These are phyloP conservation scores for Spheniscus humboldti DNA, from an alignment of 2,797 vertebrate species.

Conservation along the genomic window DNA sequence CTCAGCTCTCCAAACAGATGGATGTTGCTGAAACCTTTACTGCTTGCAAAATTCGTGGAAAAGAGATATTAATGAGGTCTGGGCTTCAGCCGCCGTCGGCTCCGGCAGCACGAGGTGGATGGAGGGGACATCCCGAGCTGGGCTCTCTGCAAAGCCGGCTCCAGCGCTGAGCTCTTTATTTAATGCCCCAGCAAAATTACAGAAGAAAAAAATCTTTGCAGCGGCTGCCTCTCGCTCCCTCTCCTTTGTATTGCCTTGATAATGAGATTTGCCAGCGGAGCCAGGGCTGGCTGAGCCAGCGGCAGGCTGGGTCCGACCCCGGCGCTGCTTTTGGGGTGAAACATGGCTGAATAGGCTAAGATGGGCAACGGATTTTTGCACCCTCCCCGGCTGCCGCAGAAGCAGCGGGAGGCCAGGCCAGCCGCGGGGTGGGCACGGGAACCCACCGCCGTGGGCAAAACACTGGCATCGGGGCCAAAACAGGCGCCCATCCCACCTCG, in stretches of 20 bases:
- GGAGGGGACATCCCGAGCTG: not conserved
- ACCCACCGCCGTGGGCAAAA: accelerated
- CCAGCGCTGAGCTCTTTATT: not conserved
- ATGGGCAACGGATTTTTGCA: too few species aligned
- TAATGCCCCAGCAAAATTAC: not conserved
- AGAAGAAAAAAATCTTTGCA: not conserved
- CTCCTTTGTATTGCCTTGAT: accelerated
- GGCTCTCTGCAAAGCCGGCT: not conserved
- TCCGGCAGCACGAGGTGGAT: not conserved
- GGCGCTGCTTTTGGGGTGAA: not conserved
- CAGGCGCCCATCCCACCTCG: not conserved
- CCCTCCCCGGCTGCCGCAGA: accelerated
- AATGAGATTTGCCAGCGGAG: accelerated
- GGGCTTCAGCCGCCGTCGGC: accelerated
- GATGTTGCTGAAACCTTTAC: not conserved
- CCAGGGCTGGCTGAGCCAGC: not conserved
- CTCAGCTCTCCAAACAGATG: not conserved
- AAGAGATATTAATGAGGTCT: not conserved
- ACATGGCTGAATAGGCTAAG: not conserved
- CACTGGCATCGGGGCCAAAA: accelerated
- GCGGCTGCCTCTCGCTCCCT: not conserved
- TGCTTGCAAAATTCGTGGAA: not conserved
- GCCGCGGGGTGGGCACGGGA: not conserved
- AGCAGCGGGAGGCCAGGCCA: not conserved
- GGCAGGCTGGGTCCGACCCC: not conserved